A percentile compares a stretch with the other conserved stretches of the same genome.
Evolutionary conservation across 2,113 vertebrate species (phyloP).

Genomic region (Mungos mungo): DNA sequence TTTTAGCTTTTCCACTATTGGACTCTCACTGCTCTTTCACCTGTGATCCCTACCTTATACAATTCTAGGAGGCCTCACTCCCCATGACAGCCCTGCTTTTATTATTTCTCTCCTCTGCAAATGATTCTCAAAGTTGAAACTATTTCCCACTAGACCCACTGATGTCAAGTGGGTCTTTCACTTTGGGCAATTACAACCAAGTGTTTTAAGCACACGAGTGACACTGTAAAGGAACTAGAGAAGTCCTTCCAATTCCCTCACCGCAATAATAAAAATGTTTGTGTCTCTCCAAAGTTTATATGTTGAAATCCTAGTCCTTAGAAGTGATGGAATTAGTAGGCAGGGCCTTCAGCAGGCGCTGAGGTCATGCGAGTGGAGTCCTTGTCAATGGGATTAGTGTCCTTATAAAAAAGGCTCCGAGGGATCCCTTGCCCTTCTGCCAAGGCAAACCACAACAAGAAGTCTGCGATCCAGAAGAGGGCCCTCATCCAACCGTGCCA

Average conservation of each 20-base stretch:
- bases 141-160: neutral
- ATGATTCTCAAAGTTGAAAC: slow-evolving; percentile 11
- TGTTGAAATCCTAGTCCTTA: neutral
- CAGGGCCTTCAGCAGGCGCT: neutral
- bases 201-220: neutral
- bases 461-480: neutral
- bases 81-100: neutral
- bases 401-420: neutral
- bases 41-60: neutral
- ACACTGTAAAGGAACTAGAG: neutral
- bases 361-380: neutral
- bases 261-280: neutral
- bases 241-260: neutral
- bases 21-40: neutral
- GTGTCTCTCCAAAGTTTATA: neutral
- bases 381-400: neutral
- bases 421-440: neutral
- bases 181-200: neutral
- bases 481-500: neutral
- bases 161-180: neutral
- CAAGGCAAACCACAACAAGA: neutral
- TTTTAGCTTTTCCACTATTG: neutral
- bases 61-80: neutral
- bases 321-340: neutral
- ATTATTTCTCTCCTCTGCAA: slow-evolving; percentile 9